phyloP scores from a whole-genome alignment of 1,140 invertebrate species.

The Drosophila burlai region DNA sequence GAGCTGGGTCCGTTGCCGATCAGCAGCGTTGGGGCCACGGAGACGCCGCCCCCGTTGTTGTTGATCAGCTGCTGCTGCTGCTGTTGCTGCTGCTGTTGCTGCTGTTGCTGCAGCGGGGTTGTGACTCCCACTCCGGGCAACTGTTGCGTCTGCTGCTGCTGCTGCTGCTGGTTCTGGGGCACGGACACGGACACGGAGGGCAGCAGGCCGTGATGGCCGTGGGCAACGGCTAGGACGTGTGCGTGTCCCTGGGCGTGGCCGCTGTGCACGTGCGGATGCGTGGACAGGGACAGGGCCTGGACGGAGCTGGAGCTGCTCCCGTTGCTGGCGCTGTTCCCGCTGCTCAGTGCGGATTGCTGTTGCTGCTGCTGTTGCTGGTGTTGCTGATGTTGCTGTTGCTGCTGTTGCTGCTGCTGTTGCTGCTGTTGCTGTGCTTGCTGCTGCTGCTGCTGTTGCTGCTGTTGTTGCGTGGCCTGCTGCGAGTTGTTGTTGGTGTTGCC shows the following conservation, averaged over 20 bases:
- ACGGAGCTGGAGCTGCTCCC: conserved; percentile 44
- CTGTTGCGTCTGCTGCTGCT: conserved; percentile 62
- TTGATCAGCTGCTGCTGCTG: conserved; percentile 54
- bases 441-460: conserved; percentile 34
- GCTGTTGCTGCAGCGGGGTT: conserved; percentile 62
- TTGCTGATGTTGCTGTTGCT: conserved; percentile 24
- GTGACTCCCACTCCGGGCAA: conserved; percentile 41
- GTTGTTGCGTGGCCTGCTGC: conserved; percentile 17
- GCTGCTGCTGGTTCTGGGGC: conserved; percentile 61
- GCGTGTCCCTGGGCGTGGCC: conserved; percentile 65
- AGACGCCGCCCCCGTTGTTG: conserved; percentile 54
- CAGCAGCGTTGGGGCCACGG: conserved; percentile 59
- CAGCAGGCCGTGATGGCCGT: conserved; percentile 82
- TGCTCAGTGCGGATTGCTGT: conserved; percentile 29
- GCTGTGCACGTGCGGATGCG: conserved; percentile 36
- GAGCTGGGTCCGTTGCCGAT: conserved; percentile 74
- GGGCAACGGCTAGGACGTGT: conserved; percentile 61
- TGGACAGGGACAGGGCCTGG: conserved; percentile 32
- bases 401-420: conserved; percentile 30
- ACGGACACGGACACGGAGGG: conserved; percentile 35
- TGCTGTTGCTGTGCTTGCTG: neutral
- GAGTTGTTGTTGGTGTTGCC: conserved; percentile 53
- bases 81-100: conserved; percentile 56
- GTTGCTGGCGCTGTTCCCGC: conserved; percentile 47
- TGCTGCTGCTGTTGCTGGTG: conserved; percentile 44